A percentile compares a stretch with the other conserved stretches of the same genome.
Evolutionary conservation across 2,113 vertebrate genomes (phyloP).

Genomic region (Thymallus thymallus): DNA sequence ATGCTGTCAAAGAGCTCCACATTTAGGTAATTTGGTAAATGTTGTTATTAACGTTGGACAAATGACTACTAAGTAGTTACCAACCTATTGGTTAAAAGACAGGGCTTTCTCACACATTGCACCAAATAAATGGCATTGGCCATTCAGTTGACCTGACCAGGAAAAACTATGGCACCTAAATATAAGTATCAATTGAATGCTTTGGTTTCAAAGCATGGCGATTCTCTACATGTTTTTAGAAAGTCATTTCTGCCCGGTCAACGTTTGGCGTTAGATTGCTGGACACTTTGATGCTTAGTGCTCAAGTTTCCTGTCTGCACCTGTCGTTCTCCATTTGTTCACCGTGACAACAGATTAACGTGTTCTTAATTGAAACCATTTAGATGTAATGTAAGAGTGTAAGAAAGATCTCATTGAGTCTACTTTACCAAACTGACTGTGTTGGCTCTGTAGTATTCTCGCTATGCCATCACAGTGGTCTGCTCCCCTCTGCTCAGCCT

Average conservation of each 20-base stretch:
- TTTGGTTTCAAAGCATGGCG: background rate
- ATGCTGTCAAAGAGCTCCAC: too few species aligned
- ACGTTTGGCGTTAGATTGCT: background rate
- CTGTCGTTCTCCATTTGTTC: slow-evolving; percentile 2
- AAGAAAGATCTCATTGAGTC: slow-evolving; percentile 1
- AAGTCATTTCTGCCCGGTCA: background rate
- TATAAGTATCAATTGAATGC: too few species aligned
- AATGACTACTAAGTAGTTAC: too few species aligned
- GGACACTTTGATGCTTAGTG: background rate
- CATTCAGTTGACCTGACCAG: too few species aligned
- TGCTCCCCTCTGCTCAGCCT: slow-evolving; percentile 19
- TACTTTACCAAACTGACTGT: slow-evolving; percentile 13
- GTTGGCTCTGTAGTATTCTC: slow-evolving; percentile 6
- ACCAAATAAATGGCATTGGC: too few species aligned
- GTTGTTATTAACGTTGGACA: too few species aligned
- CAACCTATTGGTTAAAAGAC: too few species aligned
- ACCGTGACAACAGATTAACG: slow-evolving; percentile 3
- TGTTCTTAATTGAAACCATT: slow-evolving; percentile 13
- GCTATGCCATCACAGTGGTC: slow-evolving; percentile 30
- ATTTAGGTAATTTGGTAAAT: background rate
- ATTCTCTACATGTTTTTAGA: background rate
- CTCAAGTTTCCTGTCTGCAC: background rate
- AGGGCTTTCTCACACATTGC: too few species aligned
- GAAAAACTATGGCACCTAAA: too few species aligned
- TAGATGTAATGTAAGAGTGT: background rate